Evolutionary conservation across 2,797 vertebrate species (phyloP), one percentile per base, ranked within the genome.

Genomic region (Tauraco hartlaubi): DNA sequence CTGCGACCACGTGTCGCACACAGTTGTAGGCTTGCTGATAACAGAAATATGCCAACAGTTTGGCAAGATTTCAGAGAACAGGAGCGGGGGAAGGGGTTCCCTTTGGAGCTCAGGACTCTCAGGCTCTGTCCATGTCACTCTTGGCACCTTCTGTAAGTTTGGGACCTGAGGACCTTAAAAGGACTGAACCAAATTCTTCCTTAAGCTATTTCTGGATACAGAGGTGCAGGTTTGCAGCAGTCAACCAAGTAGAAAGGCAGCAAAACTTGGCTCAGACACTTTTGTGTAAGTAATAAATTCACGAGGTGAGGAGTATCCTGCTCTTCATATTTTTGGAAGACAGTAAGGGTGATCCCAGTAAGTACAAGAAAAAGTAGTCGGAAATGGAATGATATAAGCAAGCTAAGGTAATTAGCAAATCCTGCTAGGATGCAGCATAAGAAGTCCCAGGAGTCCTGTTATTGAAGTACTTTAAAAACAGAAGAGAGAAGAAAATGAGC

Each of bases 21-120:
- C 82, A 95, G 55, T 86, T 86, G 82, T 49, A 91, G 82, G 29
- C 76, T 62, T 88, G 71, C 90, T 90, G 91, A 95, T 92, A 94
- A 92, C 48, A 92, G 63, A 94, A 92, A 33, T 39, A 94, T 90
- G 85, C 88, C 77, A 88, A 88, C 68, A 58, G 80, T 61, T 52
- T 88, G 82, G 88, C 91, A 94, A 78, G 55, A 84, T 94, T 94
- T 86, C 94, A 95, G 87, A 68, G 49, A 85, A 66, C 35, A 22
- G 56, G 64, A 77, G 2, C 6, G 1, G 51, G 81, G 56, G 49
- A 83, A 90, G 73, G 78, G 62, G 43, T 68, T 91, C 18, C 51
- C 74, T 92, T 84, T 59, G 1, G 16, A 83, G 56, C 66, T 66
- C 54, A 58, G 58, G 52, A 58, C 59, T 94, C 87, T 80, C 58